Evolutionary conservation across 1,140 invertebrate genomes (phyloP).

Genomic region (Chironomus striatipennis): DNA sequence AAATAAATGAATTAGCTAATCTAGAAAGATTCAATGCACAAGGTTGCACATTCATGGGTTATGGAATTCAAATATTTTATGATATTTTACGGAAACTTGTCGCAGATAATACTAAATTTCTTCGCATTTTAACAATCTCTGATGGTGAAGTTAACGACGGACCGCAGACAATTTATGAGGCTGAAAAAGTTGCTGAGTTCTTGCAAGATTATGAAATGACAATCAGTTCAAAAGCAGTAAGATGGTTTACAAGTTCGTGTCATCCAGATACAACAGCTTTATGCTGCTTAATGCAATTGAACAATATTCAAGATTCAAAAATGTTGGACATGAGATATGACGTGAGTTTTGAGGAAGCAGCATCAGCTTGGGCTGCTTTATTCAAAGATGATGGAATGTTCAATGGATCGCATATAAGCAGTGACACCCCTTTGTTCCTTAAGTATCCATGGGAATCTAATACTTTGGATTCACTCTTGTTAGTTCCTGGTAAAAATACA

Average conservation of each 20-base stretch:
- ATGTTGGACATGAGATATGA: background rate
- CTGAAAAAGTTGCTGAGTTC: no score
- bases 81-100: background rate
- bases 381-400: background rate
- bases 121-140: background rate
- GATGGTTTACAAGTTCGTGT: background rate
- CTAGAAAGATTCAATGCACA: background rate
- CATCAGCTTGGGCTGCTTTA: background rate
- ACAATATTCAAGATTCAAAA: background rate
- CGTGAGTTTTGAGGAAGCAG: background rate
- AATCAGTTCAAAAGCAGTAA: no score
- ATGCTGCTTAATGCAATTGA: background rate
- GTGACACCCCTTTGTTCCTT: background rate
- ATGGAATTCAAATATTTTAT: background rate
- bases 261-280: background rate
- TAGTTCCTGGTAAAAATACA: background rate
- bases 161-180: no score
- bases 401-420: background rate
- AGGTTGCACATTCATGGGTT: background rate
- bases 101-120: background rate
- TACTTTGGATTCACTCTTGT: background rate
- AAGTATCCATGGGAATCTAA: background rate
- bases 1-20: background rate
- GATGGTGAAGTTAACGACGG: background rate
- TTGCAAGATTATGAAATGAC: no score